Evolutionary conservation across 2,888 invertebrate species (phyloP).

Genomic region (Fragum fragum): DNA sequence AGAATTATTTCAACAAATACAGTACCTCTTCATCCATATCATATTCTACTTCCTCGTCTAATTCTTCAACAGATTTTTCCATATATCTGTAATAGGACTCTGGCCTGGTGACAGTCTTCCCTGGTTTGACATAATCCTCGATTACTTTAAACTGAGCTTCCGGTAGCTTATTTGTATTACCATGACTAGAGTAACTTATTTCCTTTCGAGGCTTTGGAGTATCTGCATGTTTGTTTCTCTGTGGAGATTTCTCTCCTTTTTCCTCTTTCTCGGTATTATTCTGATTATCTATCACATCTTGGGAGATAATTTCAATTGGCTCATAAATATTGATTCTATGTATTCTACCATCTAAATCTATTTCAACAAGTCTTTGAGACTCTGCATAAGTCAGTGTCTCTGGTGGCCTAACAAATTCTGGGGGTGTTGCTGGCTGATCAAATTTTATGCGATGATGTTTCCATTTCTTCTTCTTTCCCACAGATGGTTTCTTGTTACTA

Average conservation of each 20-base stretch:
- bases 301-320: slow-evolving; percentile 87
- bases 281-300: slow-evolving; percentile 85
- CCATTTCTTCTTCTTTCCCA: slow-evolving; percentile 87
- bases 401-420: slow-evolving; percentile 84
- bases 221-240: slow-evolving; percentile 68
- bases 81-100: slow-evolving; percentile 96
- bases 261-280: slow-evolving; percentile 85
- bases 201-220: slow-evolving; percentile 77
- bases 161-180: slow-evolving; percentile 88
- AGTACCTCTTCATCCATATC: slow-evolving; percentile 97
- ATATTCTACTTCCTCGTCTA: slow-evolving; percentile 97
- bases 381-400: slow-evolving; percentile 94
- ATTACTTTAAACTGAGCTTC: slow-evolving; percentile 91
- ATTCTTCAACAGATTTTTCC: slow-evolving; percentile 97
- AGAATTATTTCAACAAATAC: too few species aligned
- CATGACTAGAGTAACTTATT: slow-evolving; percentile 59
- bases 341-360: slow-evolving; percentile 94
- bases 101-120: slow-evolving; percentile 94
- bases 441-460: slow-evolving; percentile 81
- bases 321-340: slow-evolving; percentile 89
- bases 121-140: slow-evolving; percentile 91
- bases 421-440: slow-evolving; percentile 84
- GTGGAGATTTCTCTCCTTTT: slow-evolving; percentile 81
- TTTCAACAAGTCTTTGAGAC: slow-evolving; percentile 94
- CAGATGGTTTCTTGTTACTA: slow-evolving; percentile 74